Evolutionary conservation across 2,113 vertebrate species (phyloP).

Genomic region (Gnathochromis pfefferi): DNA sequence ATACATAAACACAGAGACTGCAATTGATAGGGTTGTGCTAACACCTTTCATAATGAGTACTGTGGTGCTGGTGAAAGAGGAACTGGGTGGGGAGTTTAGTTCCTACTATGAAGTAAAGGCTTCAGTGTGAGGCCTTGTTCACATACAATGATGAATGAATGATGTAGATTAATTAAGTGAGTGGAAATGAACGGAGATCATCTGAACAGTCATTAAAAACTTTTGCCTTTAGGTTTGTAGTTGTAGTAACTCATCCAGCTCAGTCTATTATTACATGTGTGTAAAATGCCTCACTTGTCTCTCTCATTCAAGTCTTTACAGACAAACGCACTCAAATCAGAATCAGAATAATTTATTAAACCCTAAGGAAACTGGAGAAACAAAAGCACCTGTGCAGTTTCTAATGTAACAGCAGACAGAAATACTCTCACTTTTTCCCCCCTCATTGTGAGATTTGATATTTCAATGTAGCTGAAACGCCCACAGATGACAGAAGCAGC

Average conservation of each 20-base stretch:
- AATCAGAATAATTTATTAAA: not conserved
- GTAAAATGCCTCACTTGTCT: not conserved
- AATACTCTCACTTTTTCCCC: not conserved
- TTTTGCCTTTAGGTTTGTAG: not conserved
- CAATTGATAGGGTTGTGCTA: not conserved
- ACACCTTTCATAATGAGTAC: not conserved
- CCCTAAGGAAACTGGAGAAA: not conserved
- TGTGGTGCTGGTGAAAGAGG: not conserved
- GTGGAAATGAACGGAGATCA: not conserved
- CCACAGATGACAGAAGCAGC: not conserved
- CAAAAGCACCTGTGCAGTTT: not conserved
- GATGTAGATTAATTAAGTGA: not conserved
- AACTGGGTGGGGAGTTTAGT: not conserved
- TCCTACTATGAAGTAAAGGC: not conserved
- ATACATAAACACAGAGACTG: not conserved
- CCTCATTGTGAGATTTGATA: not conserved
- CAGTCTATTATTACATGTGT: not conserved
- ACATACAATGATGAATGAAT: not conserved
- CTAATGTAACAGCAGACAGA: not conserved
- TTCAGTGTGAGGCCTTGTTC: not conserved
- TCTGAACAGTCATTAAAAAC: accelerated
- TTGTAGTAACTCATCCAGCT: not conserved
- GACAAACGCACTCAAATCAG: not conserved
- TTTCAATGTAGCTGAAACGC: not conserved
- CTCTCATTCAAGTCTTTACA: not conserved